Evolutionary conservation across 2,888 invertebrate species (phyloP).

Genomic region (Odontomyia ornata): DNA sequence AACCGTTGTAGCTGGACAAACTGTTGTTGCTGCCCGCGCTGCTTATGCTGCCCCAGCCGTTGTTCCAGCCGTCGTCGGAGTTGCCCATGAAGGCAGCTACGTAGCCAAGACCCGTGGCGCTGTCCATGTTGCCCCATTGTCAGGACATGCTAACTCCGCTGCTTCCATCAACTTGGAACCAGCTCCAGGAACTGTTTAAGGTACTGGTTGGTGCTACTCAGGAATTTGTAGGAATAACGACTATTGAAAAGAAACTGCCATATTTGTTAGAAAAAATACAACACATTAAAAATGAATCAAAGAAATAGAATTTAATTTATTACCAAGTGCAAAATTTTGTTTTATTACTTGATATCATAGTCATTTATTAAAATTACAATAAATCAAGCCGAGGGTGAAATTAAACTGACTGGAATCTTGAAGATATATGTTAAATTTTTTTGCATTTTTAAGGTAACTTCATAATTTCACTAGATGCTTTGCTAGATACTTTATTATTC

Average conservation of each 20-base stretch:
- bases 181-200: slow-evolving; percentile 65
- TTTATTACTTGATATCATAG: not conserved
- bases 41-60: slow-evolving; percentile 4
- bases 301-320: not conserved
- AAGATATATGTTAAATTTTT: too few relatives aligned
- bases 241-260: not conserved
- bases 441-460: too few relatives aligned
- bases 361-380: too few relatives aligned
- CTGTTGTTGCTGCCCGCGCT: slow-evolving; percentile 13
- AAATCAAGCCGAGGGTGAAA: too few relatives aligned
- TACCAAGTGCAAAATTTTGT: not conserved
- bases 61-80: not conserved
- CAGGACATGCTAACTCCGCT: slow-evolving; percentile 65
- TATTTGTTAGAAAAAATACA: not conserved
- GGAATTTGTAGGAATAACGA: too few relatives aligned
- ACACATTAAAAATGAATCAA: not conserved
- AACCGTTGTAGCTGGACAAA: not conserved
- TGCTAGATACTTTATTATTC: too few relatives aligned
- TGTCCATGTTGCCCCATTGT: slow-evolving; percentile 67
- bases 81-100: slow-evolving; percentile 59
- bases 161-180: slow-evolving; percentile 67
- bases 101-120: slow-evolving; percentile 68
- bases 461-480: too few relatives aligned
- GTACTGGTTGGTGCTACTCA: not conserved
- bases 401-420: too few relatives aligned